phyloP scores from a whole-genome alignment of 2,113 vertebrate genomes.

The Setophaga kirtlandii region DNA sequence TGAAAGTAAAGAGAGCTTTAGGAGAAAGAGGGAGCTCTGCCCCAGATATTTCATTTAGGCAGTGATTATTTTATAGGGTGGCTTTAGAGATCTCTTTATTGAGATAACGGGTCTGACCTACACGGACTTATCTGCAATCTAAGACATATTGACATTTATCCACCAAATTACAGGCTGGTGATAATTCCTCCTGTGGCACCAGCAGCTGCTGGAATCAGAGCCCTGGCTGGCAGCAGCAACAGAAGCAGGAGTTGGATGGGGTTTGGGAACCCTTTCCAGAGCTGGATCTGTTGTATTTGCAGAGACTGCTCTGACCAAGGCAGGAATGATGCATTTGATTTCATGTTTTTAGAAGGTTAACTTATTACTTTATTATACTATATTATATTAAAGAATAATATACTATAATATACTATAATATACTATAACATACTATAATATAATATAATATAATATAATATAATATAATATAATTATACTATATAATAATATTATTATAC shows the following conservation, averaged over 20 bases:
- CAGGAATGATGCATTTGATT: no score
- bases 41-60: conserved; percentile 9
- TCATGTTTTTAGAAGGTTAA: no score
- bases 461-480: no score
- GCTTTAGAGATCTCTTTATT: background rate
- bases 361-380: no score
- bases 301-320: no score
- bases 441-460: no score
- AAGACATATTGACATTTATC: background rate
- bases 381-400: no score
- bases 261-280: background rate
- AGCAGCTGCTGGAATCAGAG: background rate
- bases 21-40: conserved; percentile 5
- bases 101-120: background rate
- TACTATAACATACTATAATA: no score
- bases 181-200: background rate
- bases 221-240: background rate
- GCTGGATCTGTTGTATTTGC: background rate
- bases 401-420: no score
- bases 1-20: conserved; percentile 34
- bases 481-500: no score
- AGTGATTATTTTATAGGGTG: conserved; percentile 21
- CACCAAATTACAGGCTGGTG: background rate
- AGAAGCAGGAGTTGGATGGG: background rate
- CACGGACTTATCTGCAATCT: background rate